Base-by-base conservation (phyloP, 2,888 invertebrate species). In the Ormia ochracea region DNA sequence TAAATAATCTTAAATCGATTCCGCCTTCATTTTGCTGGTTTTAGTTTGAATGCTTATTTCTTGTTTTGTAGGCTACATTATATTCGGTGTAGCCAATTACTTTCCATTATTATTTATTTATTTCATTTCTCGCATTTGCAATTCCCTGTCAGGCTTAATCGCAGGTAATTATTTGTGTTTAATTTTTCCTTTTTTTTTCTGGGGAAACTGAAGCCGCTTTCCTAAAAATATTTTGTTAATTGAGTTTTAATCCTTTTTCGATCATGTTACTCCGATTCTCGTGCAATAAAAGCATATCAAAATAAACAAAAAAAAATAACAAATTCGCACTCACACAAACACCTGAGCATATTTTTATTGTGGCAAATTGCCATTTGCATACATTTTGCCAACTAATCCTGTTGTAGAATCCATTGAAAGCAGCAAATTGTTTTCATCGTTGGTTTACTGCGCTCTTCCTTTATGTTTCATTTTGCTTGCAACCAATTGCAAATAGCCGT, bases 241-340 rank as follows among this genome's bases (percentile, higher is more conserved):
- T 78, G 80, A 80, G 80, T 70, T 61, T 78, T 75, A 82, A 82
- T 82, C 74, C 82, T 43, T 56, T 54, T 73, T 72, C 61, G 65
- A 59, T 54, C 45, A 61, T 54, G 38, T 45, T 43, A 45, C 28
- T 36, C 43, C 17, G 21, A 26, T 54, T 36, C 33, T 4, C 21
- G 3, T 6, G 38, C 14, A 28, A n/a, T 41, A 26, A 36, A 7
- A 43, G 10, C 0, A 23, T 6, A 66, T 3, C 3, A 28, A 9
- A 31, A 28, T n/a, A n/a, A n/a, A n/a, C n/a, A 48, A 1, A 21
- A n/a, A n/a, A n/a, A 48, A 54, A 19, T 3, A 33, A 54, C 19
- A 17, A 17, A 10, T 1, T 0, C 4, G 10, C 43, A 26, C 36
- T 17, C 38, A 17, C 19, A 38, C 70, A 41, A 61, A 33, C 52